A percentile compares a stretch with the other conserved stretches of the same genome.
These are phyloP conservation scores for Mandrillus leucophaeus DNA, from an alignment of 2,113 vertebrate genomes.

Conservation along the genomic window DNA sequence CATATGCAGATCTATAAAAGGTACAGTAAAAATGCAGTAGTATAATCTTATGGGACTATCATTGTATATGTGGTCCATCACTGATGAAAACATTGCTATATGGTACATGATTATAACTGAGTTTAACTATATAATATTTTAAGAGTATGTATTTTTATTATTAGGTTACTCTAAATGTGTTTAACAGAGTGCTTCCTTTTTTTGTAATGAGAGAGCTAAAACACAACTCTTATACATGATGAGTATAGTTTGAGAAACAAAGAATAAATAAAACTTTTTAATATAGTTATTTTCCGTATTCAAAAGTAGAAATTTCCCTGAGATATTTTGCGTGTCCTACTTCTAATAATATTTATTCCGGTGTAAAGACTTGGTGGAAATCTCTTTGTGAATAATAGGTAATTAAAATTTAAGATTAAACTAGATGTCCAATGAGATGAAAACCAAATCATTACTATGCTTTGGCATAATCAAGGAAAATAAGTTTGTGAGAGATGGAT, in stretches of 20 bases:
- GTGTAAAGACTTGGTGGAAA: neutral
- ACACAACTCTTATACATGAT: neutral
- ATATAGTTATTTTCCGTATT: neutral
- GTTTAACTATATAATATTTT: neutral
- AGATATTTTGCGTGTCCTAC: neutral
- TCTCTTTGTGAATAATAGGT: neutral
- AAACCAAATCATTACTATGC: neutral
- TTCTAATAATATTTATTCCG: neutral
- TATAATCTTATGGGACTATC: neutral
- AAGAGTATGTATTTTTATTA: neutral
- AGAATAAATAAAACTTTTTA: neutral
- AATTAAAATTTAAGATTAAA: neutral
- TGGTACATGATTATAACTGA: neutral
- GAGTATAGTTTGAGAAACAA: neutral
- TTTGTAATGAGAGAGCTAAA: neutral
- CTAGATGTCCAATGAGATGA: neutral
- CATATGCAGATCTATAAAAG: neutral
- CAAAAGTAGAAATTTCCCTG: neutral
- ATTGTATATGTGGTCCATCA: neutral
- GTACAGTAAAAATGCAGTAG: neutral
- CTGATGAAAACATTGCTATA: neutral
- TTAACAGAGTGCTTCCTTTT: neutral
- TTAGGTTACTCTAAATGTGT: neutral
- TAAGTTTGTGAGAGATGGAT: neutral
- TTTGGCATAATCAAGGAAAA: neutral